Percentiles rank a stretch among this genome's conserved stretches.
These are phyloP conservation scores for Mesocricetus auratus DNA, from an alignment of 2,113 vertebrate species.

Conservation along the genomic window DNA sequence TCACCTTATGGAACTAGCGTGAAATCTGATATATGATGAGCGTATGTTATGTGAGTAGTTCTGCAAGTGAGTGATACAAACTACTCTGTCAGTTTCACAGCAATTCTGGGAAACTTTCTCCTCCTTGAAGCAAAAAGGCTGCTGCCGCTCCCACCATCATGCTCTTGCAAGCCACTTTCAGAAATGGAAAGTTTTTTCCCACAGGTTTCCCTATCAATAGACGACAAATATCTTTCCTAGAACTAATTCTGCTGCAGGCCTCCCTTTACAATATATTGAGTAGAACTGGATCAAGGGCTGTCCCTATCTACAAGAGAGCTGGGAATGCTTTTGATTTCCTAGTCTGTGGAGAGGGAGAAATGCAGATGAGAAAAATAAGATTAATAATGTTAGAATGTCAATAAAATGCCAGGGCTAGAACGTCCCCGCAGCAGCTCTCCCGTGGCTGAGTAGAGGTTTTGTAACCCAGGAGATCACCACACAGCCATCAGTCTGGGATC, in stretches of 20 bases:
- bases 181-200: background rate
- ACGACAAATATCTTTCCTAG: background rate
- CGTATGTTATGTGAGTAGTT: background rate
- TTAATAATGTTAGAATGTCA: background rate
- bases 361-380: background rate
- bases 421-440: background rate
- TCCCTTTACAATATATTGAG: conserved; percentile 39
- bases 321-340: background rate
- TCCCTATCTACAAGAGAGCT: background rate
- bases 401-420: background rate
- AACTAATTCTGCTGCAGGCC: background rate
- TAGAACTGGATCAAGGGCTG: background rate
- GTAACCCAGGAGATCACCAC: background rate
- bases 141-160: background rate
- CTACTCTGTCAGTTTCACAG: background rate
- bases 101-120: background rate
- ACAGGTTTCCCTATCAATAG: background rate
- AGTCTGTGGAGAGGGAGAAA: background rate
- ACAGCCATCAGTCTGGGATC: too few relatives aligned
- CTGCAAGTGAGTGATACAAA: background rate
- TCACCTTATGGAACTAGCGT: background rate
- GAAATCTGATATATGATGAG: background rate
- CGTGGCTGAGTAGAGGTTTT: background rate
- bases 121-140: background rate
- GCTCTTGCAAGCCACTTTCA: background rate